Percentiles rank a stretch among this genome's conserved stretches.
Conservation (phyloP, 2,888 invertebrate species). For the Teleogryllus oceanicus region DNA sequence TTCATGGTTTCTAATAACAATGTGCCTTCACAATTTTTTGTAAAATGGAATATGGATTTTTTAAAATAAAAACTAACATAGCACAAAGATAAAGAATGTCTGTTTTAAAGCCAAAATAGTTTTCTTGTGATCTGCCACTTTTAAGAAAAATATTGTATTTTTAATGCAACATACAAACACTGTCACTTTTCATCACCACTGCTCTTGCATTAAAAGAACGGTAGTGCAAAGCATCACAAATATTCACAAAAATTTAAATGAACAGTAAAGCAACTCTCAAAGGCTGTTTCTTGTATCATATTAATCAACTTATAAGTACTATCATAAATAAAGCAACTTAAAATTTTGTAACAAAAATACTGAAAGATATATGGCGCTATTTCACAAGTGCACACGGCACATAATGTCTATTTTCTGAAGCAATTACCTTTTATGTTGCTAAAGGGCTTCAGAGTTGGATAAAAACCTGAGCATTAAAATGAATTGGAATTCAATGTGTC, state of each 20-base stretch:
- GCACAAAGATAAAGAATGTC: too few species aligned
- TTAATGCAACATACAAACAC: too few species aligned
- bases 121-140: too few species aligned
- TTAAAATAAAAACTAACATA: too few species aligned
- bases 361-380: not conserved
- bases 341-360: constrained; percentile 2
- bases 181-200: too few species aligned
- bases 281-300: constrained; percentile 24
- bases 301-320: constrained; percentile 21
- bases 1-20: too few species aligned
- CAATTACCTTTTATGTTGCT: constrained; percentile 35
- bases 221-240: constrained; percentile 37
- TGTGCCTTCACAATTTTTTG: too few species aligned
- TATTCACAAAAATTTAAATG: not conserved
- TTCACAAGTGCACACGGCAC: constrained; percentile 20
- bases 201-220: constrained; percentile 49
- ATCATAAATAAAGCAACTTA: constrained; percentile 21
- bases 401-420: not conserved
- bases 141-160: too few species aligned
- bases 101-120: too few species aligned
- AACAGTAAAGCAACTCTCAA: constrained; percentile 37
- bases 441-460: constrained; percentile 33
- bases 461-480: constrained; percentile 33
- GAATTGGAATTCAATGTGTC: not conserved
- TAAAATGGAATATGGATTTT: too few species aligned